Evolutionary conservation across 2,888 invertebrate species (phyloP), one percentile per base, ranked within the genome.

Genomic region (Pedicia rivosa): DNA sequence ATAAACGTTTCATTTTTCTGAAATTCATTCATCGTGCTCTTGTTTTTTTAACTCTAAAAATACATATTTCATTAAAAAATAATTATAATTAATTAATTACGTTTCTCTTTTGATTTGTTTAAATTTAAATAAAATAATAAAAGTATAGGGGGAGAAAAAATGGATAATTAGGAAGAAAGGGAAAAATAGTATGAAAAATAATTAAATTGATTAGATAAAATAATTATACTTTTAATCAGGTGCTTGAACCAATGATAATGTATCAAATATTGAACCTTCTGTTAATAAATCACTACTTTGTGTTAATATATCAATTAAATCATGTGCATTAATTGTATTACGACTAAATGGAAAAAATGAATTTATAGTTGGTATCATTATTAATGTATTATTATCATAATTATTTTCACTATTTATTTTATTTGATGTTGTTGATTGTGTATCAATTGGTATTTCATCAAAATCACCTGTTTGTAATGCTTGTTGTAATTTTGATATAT

Each of bases 291-390:
- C 59, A 40, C 51, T 56, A 44, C 58, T 59, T 43, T 52, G 50
- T 32, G 55, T 57, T 31, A 61, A 45, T 31, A 61, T 57, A 40
- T 61, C 58, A 41, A 54, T 55, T 13, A 61, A 48, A 42, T 60
- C 59, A 29, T 55, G 52, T 37, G 57, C 52, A 45, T 52, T 52
- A 14, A 50, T 50, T 20, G 19, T 32, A 31, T 55, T 56, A 41
- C 55, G 50, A 38, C 60, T 59, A 42, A 62, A 62, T 5, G 62
- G 62, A 41, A 62, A 62, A 47, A 61, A 62, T 4, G 62, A 62
- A 8, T 61, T 60, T 12, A 61, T 51, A 17, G 53, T 51, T 24
- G 59, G 56, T 37, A 59, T 40, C 15, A 41, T 40, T 28, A 37
- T 43, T 20, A 8, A n/a, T 31, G 20, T 7, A 31, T 31, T 32